These are phyloP conservation scores for Drosophila obscura DNA, from an alignment of 1,140 invertebrate species.

Conservation along the genomic window DNA sequence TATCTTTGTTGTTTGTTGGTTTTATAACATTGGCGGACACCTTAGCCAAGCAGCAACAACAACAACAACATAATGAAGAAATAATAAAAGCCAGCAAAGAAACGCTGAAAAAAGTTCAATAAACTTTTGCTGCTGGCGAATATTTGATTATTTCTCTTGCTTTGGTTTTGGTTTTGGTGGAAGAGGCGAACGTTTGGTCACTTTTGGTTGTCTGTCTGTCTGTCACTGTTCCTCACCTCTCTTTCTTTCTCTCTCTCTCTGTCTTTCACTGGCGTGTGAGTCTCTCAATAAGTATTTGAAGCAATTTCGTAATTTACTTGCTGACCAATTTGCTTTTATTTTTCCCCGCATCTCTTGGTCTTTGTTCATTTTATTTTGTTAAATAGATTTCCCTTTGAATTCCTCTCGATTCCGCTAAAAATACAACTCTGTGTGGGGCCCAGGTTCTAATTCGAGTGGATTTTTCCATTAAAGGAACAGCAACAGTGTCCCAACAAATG, in stretches of 20 bases:
- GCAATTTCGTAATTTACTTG: slow-evolving; percentile 76
- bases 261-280: slow-evolving; percentile 35
- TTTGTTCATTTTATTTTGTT: slow-evolving; percentile 7
- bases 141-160: slow-evolving; percentile 28
- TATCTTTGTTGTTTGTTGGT: slow-evolving; percentile 34
- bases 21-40: slow-evolving; percentile 60
- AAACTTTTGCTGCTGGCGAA: slow-evolving; percentile 67
- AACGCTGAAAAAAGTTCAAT: slow-evolving; percentile 75
- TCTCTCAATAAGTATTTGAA: slow-evolving; percentile 51
- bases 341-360: slow-evolving; percentile 1
- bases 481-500: not conserved
- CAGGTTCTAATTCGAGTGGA: slow-evolving; percentile 9
- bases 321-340: slow-evolving; percentile 54
- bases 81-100: slow-evolving; percentile 61
- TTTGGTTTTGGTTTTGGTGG: slow-evolving; percentile 7
- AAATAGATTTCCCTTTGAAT: slow-evolving; percentile 21
- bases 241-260: slow-evolving; percentile 25
- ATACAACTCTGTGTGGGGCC: not conserved
- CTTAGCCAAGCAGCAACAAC: slow-evolving; percentile 55
- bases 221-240: slow-evolving; percentile 34
- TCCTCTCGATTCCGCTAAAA: slow-evolving; percentile 18
- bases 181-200: slow-evolving; percentile 6
- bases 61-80: slow-evolving; percentile 62
- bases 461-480: not conserved
- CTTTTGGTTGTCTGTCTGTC: not conserved